Conservation (phyloP, 2,797 vertebrate species). For the Sebastes trivittatus region DNA sequence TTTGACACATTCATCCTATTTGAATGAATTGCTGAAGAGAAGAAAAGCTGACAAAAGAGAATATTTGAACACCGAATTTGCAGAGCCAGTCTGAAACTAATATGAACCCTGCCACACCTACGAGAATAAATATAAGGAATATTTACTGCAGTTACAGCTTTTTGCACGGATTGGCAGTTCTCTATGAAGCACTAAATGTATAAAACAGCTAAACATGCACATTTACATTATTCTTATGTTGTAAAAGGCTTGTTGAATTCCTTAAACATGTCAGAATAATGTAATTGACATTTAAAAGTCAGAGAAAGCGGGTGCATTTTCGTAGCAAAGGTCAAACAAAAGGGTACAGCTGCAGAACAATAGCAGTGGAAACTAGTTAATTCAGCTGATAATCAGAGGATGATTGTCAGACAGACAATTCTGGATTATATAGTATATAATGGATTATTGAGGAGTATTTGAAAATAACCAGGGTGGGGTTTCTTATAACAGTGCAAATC, state of each 20-base stretch:
- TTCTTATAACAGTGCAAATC: background rate
- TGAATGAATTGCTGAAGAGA: background rate
- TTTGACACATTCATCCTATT: background rate
- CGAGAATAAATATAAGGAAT: background rate
- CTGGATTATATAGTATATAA: background rate
- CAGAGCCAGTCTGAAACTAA: background rate
- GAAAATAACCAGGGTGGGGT: background rate
- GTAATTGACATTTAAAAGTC: constrained; percentile 21
- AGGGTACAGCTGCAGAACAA: constrained; percentile 18
- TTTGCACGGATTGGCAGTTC: background rate
- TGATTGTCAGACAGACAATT: background rate
- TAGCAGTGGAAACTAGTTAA: constrained; percentile 5
- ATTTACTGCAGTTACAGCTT: background rate
- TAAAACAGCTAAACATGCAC: background rate
- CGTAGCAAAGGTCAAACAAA: constrained; percentile 43
- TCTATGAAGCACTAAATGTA: background rate
- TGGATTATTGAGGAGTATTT: background rate
- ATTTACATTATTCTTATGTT: background rate
- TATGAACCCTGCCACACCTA: background rate
- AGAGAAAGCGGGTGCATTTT: constrained; percentile 11
- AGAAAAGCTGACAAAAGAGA: background rate
- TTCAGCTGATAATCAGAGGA: constrained; percentile 1
- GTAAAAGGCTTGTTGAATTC: background rate
- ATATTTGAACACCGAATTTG: background rate
- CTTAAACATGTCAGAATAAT: background rate